Evolutionary conservation across 2,113 vertebrate genomes (phyloP).

Genomic region (Gulo gulo): DNA sequence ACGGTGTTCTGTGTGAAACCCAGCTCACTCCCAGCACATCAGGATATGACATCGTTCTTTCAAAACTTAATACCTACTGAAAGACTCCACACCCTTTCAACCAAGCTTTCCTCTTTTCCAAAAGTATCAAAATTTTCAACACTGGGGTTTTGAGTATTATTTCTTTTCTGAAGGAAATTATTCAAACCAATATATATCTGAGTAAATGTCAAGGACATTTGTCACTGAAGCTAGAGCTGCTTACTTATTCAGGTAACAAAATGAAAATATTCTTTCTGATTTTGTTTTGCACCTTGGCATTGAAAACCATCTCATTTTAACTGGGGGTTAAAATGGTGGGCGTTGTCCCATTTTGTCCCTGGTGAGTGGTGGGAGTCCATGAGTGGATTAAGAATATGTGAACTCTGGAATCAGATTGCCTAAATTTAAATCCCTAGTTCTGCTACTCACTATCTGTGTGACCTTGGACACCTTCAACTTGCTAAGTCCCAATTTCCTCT

Average conservation of each 20-base stretch:
- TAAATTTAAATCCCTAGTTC: not conserved
- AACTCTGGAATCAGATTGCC: not conserved
- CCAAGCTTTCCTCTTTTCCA: not conserved
- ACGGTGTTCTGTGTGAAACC: not conserved
- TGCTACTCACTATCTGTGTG: not conserved
- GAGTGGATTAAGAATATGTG: not conserved
- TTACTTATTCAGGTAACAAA: not conserved
- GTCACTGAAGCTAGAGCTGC: not conserved
- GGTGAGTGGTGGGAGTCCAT: not conserved
- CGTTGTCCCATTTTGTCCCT: not conserved
- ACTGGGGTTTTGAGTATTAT: not conserved
- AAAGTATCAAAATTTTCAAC: slow-evolving; percentile 3
- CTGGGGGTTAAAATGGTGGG: too few relatives aligned
- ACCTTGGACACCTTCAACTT: not conserved
- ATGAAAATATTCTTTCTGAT: not conserved
- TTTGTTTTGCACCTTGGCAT: not conserved
- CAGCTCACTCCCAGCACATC: not conserved
- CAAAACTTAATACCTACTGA: not conserved
- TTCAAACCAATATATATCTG: not conserved
- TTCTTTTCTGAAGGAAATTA: slow-evolving; percentile 15
- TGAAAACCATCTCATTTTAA: not conserved
- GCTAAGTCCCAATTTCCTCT: not conserved
- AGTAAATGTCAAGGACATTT: not conserved
- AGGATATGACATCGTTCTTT: not conserved
- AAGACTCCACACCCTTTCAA: not conserved